Percentiles rank a stretch among this genome's conserved stretches.
Evolutionary conservation across 2,888 invertebrate genomes (phyloP).

Genomic region (Eristalis tenax): DNA sequence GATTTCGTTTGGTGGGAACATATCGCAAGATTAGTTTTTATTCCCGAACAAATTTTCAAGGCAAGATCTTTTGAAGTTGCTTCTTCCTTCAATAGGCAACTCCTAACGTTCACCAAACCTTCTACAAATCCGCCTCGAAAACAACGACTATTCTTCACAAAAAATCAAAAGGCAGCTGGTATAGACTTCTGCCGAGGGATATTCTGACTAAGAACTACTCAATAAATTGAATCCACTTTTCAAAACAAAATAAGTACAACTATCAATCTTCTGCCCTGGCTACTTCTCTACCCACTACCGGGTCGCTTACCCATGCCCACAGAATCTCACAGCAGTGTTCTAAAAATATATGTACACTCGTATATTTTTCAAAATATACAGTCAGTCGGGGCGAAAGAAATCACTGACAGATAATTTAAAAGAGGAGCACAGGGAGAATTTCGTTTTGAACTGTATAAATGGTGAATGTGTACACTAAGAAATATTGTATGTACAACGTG

Average conservation of each 20-base stretch:
- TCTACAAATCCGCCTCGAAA: neutral
- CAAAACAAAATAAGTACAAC: neutral
- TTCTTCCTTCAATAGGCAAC: too few relatives aligned
- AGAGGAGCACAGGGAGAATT: neutral
- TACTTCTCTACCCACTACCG: slow-evolving; percentile 17
- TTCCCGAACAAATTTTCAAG: too few relatives aligned
- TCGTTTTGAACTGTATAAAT: neutral
- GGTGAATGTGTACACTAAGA: slow-evolving; percentile 1
- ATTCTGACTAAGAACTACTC: neutral
- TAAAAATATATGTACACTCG: slow-evolving; percentile 52
- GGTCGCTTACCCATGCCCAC: slow-evolving; percentile 24
- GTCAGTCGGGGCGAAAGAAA: neutral
- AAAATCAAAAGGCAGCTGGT: neutral
- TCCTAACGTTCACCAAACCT: too few relatives aligned
- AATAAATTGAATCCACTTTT: neutral
- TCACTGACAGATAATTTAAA: slow-evolving; percentile 18
- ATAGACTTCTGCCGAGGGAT: neutral
- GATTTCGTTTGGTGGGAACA: too few relatives aligned
- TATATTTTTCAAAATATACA: slow-evolving; percentile 39
- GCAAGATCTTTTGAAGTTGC: too few relatives aligned
- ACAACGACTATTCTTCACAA: neutral
- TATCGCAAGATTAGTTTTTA: too few relatives aligned
- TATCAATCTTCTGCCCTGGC: neutral
- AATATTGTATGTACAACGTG: neutral
- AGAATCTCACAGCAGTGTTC: slow-evolving; percentile 34